Conservation (phyloP, 2,113 vertebrate species). For the Boulengeromyrus knoepffleri region DNA sequence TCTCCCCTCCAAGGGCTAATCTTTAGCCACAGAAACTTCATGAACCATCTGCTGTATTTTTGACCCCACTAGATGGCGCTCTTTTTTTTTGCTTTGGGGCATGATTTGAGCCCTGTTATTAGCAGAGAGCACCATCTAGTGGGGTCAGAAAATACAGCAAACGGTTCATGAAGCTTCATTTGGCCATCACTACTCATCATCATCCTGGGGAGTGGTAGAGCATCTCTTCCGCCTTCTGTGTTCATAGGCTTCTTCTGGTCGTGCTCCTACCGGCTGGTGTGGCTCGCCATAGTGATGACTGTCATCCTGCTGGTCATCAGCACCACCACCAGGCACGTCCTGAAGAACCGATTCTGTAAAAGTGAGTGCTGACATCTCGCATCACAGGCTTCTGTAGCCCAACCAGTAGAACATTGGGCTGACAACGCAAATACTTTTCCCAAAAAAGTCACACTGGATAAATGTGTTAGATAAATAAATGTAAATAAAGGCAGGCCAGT, state of each 20-base stretch:
- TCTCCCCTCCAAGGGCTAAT: background rate
- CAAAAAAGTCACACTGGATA: background rate
- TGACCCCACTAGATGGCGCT: background rate
- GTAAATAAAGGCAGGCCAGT: background rate
- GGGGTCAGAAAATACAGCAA: background rate
- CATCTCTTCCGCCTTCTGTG: background rate
- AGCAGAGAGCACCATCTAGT: background rate
- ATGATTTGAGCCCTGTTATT: background rate
- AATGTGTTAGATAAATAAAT: background rate
- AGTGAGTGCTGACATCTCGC: background rate
- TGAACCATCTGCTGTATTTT: background rate
- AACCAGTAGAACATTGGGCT: background rate
- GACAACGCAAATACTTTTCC: background rate
- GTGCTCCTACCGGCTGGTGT: background rate
- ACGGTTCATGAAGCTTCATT: background rate
- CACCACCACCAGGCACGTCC: background rate
- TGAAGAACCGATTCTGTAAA: background rate
- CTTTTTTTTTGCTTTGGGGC: background rate
- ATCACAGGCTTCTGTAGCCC: background rate
- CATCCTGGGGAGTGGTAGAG: background rate
- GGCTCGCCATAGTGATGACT: background rate
- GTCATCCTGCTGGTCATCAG: slow-evolving; percentile 15
- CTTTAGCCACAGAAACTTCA: background rate
- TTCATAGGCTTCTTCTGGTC: background rate
- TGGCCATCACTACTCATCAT: background rate